Evolutionary conservation across 2,113 vertebrate species (phyloP), one percentile per base, ranked within the genome.

Genomic region (Melanostigma gelatinosum): DNA sequence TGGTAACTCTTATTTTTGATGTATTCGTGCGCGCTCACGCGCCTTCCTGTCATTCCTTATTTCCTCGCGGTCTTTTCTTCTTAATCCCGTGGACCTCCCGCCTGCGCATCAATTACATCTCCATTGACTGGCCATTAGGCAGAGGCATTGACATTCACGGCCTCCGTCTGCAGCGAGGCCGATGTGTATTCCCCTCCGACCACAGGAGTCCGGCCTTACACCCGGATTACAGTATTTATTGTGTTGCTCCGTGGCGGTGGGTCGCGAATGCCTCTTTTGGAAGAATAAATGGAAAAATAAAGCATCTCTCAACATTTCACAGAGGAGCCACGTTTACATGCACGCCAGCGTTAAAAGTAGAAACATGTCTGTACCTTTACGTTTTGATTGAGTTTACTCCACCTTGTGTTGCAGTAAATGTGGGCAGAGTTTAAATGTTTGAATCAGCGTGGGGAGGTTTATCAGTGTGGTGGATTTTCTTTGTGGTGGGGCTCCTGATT

Each of bases 111-210:
- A 91, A 93, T 94, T 94, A 94, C 94, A 91, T 87, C 69, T 75
- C 87, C 91, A 93, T 93, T 94, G 91, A 94, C 48, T 74, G 48
- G 79, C 87, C 91, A 90, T 94, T 94, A 95, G 89, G 88, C 84
- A 12, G 81, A 90, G 77, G 88, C 92, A 92, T 96, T 95, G 89
- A 94, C 85, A 95, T 95, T 93, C 88, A 95, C 91, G 76, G 89
- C 80, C 58, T 84, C 92, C 83, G 95, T 95, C 95, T 95, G 94
- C 90, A 34, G 46, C 77, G 38, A 61, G 85, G 62, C 72, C 70
- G 86, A 93, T 95, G 95, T 95, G 95, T 93, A 95, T 95, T 95
- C 91, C 40, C 8, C 85, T 91, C 38, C 8, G 82, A n/a, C 57
- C 72, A 57, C 83, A 75, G 78, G 55, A 79, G 68, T 18, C 57